A percentile compares a stretch with the other conserved stretches of the same genome.
These are phyloP conservation scores for Aethina tumida DNA, from an alignment of 1,140 invertebrate species.

Conservation along the genomic window DNA sequence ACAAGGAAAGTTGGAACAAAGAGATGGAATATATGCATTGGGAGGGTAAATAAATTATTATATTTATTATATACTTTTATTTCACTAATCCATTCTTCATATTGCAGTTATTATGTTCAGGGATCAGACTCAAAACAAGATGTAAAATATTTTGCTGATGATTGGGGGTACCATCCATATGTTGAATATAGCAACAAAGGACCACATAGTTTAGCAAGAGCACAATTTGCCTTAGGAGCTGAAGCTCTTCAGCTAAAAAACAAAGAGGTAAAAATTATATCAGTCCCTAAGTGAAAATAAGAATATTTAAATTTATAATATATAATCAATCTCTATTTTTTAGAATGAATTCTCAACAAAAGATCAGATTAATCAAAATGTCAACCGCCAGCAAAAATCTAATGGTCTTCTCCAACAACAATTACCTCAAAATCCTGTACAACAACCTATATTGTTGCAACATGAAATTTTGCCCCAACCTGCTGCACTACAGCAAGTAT, in stretches of 20 bases:
- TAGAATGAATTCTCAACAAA: no score
- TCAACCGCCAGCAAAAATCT: not conserved
- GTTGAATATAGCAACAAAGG: constrained; percentile 41
- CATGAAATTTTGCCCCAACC: constrained; percentile 5
- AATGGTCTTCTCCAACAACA: no score
- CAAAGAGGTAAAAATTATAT: constrained; percentile 22
- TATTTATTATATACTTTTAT: constrained; percentile 2
- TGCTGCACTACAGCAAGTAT: not conserved
- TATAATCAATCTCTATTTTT: not conserved
- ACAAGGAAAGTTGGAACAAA: constrained; percentile 46
- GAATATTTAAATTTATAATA: not conserved
- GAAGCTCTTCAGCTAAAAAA: constrained; percentile 37
- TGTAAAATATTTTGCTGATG: constrained; percentile 49
- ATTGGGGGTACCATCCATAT: constrained; percentile 52
- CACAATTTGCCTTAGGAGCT: constrained; percentile 44
- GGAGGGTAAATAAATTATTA: constrained; percentile 36
- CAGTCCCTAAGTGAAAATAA: no score
- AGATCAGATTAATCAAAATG: constrained; percentile 1
- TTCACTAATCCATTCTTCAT: not conserved
- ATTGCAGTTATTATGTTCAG: constrained; percentile 28
- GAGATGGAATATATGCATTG: constrained; percentile 41
- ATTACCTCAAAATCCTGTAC: not conserved
- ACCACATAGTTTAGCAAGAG: constrained; percentile 35
- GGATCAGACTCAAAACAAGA: constrained; percentile 31
- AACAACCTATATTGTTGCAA: constrained; percentile 1